Base-by-base conservation (phyloP, 2,797 vertebrate genomes). In the Hydrophis major region DNA sequence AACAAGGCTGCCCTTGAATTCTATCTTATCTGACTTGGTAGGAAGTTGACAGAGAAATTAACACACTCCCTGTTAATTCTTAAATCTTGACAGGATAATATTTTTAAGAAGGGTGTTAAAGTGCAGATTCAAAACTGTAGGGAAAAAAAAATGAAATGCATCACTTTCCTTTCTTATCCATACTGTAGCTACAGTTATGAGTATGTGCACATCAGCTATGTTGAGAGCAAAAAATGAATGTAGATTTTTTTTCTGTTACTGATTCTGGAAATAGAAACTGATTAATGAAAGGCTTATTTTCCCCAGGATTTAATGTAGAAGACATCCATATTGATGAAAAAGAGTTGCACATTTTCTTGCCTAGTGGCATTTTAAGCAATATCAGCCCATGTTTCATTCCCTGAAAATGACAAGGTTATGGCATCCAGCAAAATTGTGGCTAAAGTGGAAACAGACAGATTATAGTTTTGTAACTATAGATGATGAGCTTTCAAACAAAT, bases 211-310 rank as follows among this genome's bases (percentile, higher is more conserved):
- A 74, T 55, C 93, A 95, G 89, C 87, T 92, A 3, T 78, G 93
- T 42, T 93, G 89, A 53, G 78, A 94, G 87, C 66, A 95, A 4
- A 61, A 93, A 78, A 57, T 89, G 88, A 91, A 90, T 94, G 90
- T 92, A 60, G 89, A 27, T 63, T 78, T 32, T 78, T 32, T 14
- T 14, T 57, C 60, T 88, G 92, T 47, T 87, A 78, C 88, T 59
- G 94, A 90, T 90, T 92, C 92, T 93, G 47, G 94, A 91, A 92
- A 92, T 0, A 4, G 88, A 92, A 1, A 0, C 90, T 96, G 94
- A 96, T 95, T 95, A 95, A 96, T 87, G 90, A 92, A 86, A 90
- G 93, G 74, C 94, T 69, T 95, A 95, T 95, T 93, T 93, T 91
- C 0, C 92, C 16, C 86, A 4, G 66, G 14, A 63, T 91, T 92